Conservation (phyloP, 2,797 vertebrate species). For the Coregonus suidteri region DNA sequence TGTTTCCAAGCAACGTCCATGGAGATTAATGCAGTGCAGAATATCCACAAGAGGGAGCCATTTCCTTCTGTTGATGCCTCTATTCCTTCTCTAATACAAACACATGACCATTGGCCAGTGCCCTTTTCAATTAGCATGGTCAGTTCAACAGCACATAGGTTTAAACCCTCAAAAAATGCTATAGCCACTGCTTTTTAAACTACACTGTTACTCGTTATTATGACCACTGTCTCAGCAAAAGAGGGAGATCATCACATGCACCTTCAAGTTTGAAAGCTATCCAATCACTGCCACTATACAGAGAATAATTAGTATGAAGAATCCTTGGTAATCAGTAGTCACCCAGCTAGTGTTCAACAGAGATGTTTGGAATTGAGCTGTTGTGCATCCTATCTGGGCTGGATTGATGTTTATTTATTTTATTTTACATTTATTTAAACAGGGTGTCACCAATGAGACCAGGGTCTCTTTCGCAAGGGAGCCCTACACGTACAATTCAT, state of each 20-base stretch:
- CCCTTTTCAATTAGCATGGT: neutral
- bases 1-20: neutral
- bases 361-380: no score
- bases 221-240: neutral
- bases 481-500: no score
- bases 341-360: neutral
- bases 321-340: slow-evolving; percentile 6
- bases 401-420: no score
- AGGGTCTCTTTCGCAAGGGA: no score
- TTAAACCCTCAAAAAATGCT: neutral
- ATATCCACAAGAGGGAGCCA: slow-evolving; percentile 21
- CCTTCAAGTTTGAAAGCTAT: neutral
- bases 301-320: neutral
- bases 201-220: neutral
- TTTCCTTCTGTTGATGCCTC: neutral
- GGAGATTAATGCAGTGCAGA: no score
- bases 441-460: no score
- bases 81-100: neutral
- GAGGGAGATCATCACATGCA: neutral
- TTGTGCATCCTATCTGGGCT: no score
- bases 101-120: neutral
- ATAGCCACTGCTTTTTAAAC: neutral
- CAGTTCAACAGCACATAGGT: neutral
- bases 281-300: neutral
- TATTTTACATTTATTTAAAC: no score